Percentiles rank a stretch among this genome's conserved stretches.
Conservation (phyloP, 2,113 vertebrate genomes). For the Megaceryle torquata region DNA sequence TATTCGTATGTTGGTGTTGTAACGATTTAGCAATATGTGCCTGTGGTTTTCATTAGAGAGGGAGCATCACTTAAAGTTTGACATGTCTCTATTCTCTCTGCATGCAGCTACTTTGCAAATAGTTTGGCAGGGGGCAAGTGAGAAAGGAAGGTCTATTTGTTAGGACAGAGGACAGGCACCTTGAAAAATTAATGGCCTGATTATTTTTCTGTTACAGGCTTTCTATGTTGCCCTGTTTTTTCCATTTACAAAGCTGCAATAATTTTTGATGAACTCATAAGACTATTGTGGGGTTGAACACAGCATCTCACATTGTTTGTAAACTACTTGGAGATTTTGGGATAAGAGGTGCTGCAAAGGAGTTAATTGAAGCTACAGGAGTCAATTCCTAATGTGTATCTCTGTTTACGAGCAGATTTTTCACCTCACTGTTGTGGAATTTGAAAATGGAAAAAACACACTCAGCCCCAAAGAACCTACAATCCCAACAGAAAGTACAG, state of each 20-base stretch:
- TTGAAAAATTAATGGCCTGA: not conserved
- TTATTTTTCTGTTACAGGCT: not conserved
- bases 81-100: not conserved
- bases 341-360: not conserved
- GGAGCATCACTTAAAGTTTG: not conserved
- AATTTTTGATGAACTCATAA: conserved; percentile 8
- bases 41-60: not conserved
- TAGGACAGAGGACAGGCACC: not conserved
- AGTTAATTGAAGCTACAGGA: conserved; percentile 38
- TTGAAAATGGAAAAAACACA: not conserved
- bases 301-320: not conserved
- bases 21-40: not conserved
- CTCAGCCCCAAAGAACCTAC: not conserved
- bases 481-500: not conserved
- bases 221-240: not conserved
- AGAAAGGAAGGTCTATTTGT: not conserved
- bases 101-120: not conserved
- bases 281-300: not conserved
- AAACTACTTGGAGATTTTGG: conserved; percentile 10
- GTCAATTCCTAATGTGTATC: not conserved
- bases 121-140: not conserved
- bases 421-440: not conserved
- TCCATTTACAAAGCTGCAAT: not conserved
- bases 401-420: conserved; percentile 36
- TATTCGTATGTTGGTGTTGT: not conserved